Evolutionary conservation across 2,797 vertebrate genomes (phyloP).

Genomic region (Macropus fuliginosus): DNA sequence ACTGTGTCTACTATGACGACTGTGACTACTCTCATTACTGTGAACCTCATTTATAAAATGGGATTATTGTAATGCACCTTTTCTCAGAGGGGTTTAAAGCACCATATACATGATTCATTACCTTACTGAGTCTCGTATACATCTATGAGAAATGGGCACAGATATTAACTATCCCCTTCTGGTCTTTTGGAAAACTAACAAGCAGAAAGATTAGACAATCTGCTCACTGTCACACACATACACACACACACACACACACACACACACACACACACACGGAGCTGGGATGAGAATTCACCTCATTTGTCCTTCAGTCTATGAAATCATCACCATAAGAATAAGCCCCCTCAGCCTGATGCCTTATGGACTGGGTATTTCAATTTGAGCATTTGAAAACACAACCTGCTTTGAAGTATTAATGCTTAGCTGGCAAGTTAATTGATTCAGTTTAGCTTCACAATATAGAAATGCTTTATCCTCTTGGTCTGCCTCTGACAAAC

Average conservation of each 20-base stretch:
- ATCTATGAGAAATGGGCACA: background rate
- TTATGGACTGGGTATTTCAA: conserved; percentile 54
- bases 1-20: background rate
- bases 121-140: background rate
- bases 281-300: background rate
- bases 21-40: background rate
- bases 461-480: conserved; percentile 19
- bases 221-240: background rate
- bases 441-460: background rate
- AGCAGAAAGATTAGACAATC: background rate
- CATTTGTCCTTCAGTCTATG: conserved; percentile 3
- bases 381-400: conserved; percentile 49
- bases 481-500: conserved; percentile 46
- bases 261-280: too few relatives aligned
- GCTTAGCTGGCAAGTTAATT: background rate
- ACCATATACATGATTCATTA: conserved; percentile 39
- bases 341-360: conserved; percentile 16
- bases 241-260: too few relatives aligned
- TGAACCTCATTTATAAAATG: conserved; percentile 61
- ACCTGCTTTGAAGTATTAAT: conserved; percentile 30
- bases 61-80: conserved; percentile 40
- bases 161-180: background rate
- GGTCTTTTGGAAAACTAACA: conserved; percentile 30
- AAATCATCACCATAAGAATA: conserved; percentile 50
- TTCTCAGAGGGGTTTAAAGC: conserved; percentile 43